Evolutionary conservation across 2,113 vertebrate genomes (phyloP), one percentile per base, ranked within the genome.

Genomic region (Cygnus atratus): DNA sequence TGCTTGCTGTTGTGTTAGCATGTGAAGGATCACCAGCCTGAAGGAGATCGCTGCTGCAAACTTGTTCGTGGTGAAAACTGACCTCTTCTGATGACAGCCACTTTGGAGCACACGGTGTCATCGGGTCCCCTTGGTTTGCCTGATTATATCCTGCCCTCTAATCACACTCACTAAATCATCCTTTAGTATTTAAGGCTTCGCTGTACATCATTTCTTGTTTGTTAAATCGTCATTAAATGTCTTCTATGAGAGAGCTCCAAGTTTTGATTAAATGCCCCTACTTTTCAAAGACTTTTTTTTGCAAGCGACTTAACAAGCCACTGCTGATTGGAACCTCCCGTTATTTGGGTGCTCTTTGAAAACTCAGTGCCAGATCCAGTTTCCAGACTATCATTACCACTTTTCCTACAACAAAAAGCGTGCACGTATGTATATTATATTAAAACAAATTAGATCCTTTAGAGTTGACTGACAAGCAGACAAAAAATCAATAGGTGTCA

Each of bases 91-190:
- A 24, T 35, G 58, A 44, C n/a, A 55, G 46, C 46, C 59, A 22
- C 75, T 84, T 66, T 6, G 11, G 35, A 76, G 41, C 59, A 24
- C 1, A 0, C 26, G 4, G 16, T 8, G 13, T 16, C 52, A 9
- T 17, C 4, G 0, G 50, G 41, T 66, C 35, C 44, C 57, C 41
- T 31, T 1, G 0, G 2, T 39, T 28, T 10, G 28, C 35, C 62
- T 82, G 55, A 71, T 78, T 25, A 65, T 59, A 35, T 18, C 22
- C 50, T 75, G 65, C 68, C 65, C 81, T 59, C 54, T 19, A 14
- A 68, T 76, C 67, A 55, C 4, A 7, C 58, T 62, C 59, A 39
- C 29, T 48, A 11, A 28, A 48, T 58, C 59, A 59, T 5, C 28
- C 41, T 33, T 25, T 84, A n/a, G 19, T 9, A 16, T 43, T 76